Evolutionary conservation across 2,113 vertebrate species (phyloP).

Genomic region (Prochilodus magdalenae): DNA sequence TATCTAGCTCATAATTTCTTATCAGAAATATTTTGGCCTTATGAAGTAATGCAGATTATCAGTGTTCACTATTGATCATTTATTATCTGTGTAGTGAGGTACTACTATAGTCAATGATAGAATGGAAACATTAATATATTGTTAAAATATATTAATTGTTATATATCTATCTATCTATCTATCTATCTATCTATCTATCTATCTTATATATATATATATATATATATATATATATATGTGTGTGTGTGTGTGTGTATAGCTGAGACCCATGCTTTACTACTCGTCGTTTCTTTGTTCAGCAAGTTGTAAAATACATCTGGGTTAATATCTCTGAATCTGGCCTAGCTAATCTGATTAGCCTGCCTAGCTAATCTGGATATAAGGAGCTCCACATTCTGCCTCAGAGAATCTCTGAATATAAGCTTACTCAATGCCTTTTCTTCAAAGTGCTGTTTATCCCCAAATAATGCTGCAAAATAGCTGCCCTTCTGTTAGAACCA

Average conservation of each 20-base stretch:
- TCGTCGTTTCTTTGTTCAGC: not conserved
- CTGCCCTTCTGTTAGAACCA: not conserved
- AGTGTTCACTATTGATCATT: not conserved
- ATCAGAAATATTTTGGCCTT: not conserved
- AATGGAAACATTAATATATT: not conserved
- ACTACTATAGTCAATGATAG: too few species aligned
- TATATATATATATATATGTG: too few species aligned
- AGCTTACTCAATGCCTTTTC: not conserved
- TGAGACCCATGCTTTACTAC: too few species aligned
- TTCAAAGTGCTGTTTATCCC: not conserved
- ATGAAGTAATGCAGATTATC: not conserved
- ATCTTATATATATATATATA: not conserved
- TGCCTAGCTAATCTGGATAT: conserved; percentile 8
- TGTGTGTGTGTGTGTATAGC: too few species aligned
- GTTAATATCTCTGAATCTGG: not conserved
- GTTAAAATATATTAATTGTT: too few species aligned
- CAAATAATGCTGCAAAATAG: not conserved
- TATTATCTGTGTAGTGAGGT: not conserved
- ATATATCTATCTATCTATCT: not conserved
- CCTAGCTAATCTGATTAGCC: conserved; percentile 11
- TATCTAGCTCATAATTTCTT: not conserved
- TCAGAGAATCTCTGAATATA: not conserved
- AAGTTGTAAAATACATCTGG: conserved; percentile 14
- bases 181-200: not conserved
- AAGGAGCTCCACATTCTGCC: not conserved